Evolutionary conservation across 2,113 vertebrate genomes (phyloP).

Genomic region (Myrmecobius fasciatus): DNA sequence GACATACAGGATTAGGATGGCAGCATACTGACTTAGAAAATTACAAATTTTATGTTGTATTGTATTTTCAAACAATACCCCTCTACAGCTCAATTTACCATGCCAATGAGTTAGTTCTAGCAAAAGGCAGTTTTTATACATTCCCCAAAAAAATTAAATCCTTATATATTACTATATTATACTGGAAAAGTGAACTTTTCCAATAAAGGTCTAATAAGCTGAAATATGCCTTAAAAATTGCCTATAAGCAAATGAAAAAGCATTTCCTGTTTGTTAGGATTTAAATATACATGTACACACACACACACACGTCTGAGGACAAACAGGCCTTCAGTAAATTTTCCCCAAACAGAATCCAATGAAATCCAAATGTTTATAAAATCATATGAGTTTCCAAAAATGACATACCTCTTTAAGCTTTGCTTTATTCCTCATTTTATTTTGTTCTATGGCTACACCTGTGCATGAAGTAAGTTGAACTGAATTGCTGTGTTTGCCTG

Average conservation of each 20-base stretch:
- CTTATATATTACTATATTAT: background rate
- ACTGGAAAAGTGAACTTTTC: background rate
- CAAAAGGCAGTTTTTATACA: background rate
- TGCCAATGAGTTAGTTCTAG: background rate
- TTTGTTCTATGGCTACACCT: conserved; percentile 80
- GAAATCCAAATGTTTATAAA: background rate
- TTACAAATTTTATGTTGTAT: background rate
- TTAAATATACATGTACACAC: background rate
- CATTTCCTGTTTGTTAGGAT: background rate
- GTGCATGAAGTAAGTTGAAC: conserved; percentile 78
- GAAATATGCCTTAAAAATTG: too few relatives aligned
- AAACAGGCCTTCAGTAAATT: background rate
- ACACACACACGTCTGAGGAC: background rate
- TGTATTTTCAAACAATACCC: background rate
- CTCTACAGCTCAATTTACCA: background rate
- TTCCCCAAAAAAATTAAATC: background rate
- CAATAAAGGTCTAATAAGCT: background rate
- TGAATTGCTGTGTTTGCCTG: conserved; percentile 77
- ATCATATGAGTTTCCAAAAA: conserved; percentile 51
- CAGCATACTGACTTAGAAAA: background rate
- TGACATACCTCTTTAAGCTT: conserved; percentile 89
- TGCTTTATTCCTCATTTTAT: conserved; percentile 84
- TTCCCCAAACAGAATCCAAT: background rate
- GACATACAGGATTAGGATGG: background rate
- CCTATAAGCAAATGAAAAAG: background rate